Base-by-base conservation (phyloP, 2,888 invertebrate genomes). In the Chrysotoxum bicinctum region DNA sequence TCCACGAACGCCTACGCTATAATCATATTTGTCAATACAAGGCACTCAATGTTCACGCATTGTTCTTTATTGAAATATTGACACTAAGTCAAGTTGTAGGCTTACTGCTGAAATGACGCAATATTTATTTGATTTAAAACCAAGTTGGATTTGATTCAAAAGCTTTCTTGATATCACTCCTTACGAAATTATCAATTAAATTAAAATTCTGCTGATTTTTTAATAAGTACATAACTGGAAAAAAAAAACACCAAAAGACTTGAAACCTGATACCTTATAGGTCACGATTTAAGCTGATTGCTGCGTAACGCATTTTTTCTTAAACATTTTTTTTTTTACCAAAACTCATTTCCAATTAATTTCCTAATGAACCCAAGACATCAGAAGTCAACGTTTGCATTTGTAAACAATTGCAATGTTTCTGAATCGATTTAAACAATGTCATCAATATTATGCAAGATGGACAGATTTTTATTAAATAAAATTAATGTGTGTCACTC, bases 261-360 rank as follows among this genome's bases (percentile, higher is more conserved):
- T 45, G 75, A 45, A 75, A 75, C 58, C 64, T 37, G 30, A 75
- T 64, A 45, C 62, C 60, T 26, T 66, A 50, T 54, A 68, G 74
- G 74, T 83, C 83, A 83, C 40, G 62, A 70, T 66, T 19, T 32
- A 43, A 62, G 30, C 69, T 66, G 26, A 80, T 16, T 50, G 75
- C 80, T 76, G 79, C 84, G 84, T 84, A 68, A 84, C 84, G 84
- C 84, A 84, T 35, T 80, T 84, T 75, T 74, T 54, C 16, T 45
- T 1, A 1, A 32, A 32, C 7, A 32, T 14, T 37, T 14, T 40
- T 40, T 40, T 40, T 40, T 43, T 37, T 14, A 50, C 19, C 45
- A 23, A 1, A 37, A 43, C 52, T 66, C 14, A 69, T 35, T 48
- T 69, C 32, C 64, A 74, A 50, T 60, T 19, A 32, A 73, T 48